Evolutionary conservation across 2,888 invertebrate genomes (phyloP).

Genomic region (Melanargia galathea): DNA sequence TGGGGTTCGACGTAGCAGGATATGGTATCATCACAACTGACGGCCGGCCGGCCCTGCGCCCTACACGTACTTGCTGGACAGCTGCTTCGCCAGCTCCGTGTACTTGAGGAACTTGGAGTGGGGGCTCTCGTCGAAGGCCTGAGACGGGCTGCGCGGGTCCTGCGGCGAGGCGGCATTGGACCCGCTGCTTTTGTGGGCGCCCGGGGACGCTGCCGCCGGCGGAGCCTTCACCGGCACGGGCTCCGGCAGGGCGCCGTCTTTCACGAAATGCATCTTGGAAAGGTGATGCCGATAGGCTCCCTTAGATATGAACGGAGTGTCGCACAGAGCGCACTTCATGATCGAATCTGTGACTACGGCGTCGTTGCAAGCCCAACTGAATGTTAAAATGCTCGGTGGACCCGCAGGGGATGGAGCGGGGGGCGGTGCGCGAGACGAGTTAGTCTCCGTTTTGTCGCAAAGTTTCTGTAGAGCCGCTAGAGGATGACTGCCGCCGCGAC

Average conservation of each 20-base stretch:
- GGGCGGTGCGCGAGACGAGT: constrained; percentile 82
- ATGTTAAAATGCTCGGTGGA: constrained; percentile 92
- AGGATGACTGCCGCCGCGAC: constrained; percentile 91
- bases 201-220: constrained; percentile 70
- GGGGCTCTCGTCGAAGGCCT: constrained; percentile 92
- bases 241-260: constrained; percentile 93
- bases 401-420: constrained; percentile 83
- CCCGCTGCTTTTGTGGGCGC: constrained; percentile 68
- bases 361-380: constrained; percentile 97
- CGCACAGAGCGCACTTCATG: constrained; percentile 97
- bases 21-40: constrained; percentile 89
- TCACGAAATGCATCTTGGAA: constrained; percentile 97
- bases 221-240: constrained; percentile 85
- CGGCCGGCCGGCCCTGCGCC: constrained; percentile 60
- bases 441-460: constrained; percentile 96
- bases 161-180: constrained; percentile 77
- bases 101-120: constrained; percentile 99
- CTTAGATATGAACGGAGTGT: constrained; percentile 97
- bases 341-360: constrained; percentile 94
- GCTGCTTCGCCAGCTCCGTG: constrained; percentile 98
- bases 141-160: constrained; percentile 82
- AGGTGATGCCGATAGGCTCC: constrained; percentile 98
- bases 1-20: constrained; percentile 84
- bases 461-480: constrained; percentile 96
- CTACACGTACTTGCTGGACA: constrained; percentile 98